Evolutionary conservation across 2,888 invertebrate genomes (phyloP).

Genomic region (Herminia tarsipennalis): DNA sequence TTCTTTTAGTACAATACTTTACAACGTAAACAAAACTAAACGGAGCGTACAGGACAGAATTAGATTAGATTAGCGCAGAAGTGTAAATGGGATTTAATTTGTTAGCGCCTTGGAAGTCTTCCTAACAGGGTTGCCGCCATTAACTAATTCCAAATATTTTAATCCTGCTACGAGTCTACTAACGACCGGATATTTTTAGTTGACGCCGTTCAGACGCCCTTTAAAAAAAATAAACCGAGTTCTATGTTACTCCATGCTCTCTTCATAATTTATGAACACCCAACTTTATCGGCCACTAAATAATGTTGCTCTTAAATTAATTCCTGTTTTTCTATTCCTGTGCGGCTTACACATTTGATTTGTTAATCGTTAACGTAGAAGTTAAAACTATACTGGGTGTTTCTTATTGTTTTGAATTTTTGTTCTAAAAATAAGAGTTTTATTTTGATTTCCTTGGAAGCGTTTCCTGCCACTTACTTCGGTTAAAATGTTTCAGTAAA

Average conservation of each 20-base stretch:
- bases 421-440: conserved; percentile 10
- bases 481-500: not conserved
- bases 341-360: conserved; percentile 39
- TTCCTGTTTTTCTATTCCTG: conserved; percentile 49
- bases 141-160: conserved; percentile 79
- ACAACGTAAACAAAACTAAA: conserved; percentile 24
- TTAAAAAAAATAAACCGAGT: conserved; percentile 62
- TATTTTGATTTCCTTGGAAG: not conserved
- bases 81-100: conserved; percentile 45
- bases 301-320: conserved; percentile 59
- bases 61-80: conserved; percentile 39
- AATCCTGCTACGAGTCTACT: conserved; percentile 63
- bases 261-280: conserved; percentile 71
- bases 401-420: conserved; percentile 29
- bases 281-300: conserved; percentile 64
- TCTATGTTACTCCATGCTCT: conserved; percentile 44
- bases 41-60: conserved; percentile 23
- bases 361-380: conserved; percentile 26
- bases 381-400: conserved; percentile 19
- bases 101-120: conserved; percentile 49
- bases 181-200: conserved; percentile 76
- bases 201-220: conserved; percentile 68
- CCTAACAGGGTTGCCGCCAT: conserved; percentile 54
- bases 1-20: too few species aligned
- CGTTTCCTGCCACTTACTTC: not conserved